Base-by-base conservation (phyloP, 2,113 vertebrate genomes). In the Poecilia latipinna region DNA sequence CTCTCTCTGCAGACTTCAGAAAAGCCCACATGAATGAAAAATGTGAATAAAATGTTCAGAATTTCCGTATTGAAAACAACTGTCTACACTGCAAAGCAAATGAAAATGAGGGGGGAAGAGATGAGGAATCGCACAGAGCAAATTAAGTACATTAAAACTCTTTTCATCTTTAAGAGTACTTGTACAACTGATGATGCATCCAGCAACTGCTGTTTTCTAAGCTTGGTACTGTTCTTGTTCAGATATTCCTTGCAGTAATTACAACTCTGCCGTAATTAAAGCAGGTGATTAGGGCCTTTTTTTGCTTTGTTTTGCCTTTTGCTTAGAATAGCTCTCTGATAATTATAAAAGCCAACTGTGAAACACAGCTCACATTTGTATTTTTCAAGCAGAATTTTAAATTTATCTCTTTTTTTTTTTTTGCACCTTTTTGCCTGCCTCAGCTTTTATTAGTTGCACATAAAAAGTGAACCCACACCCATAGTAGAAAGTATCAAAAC, bases 361-460 rank as follows among this genome's bases (percentile, higher is more conserved):
- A 48, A 48, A 19, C 44, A 48, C 44, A 19, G 1, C 17, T 48
- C 44, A 48, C 1, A 48, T 19, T 48, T 48, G 44, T 48, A 19
- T 48, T 19, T 48, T 57, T 57, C 8, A 8, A 24, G 51, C 24
- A n/a, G 4, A 33, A 12, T 70, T 33, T 70, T 57, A 26, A 70
- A 60, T 12, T 60, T 24, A 37, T 15, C n/a, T 39, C 28, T 54
- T 28, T 22, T 8, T 32, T 54, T 28, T 22, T 8, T 32, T 60
- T 57, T 60, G 1, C 12, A 3, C 2, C 15, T 60, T 71, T 61
- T 12, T 72, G 57, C 29, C n/a, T 61, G 5, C 54, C n/a, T 61
- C 32, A 72, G 26, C 26, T 62, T 72, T 65, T 74, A 75, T 48
- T 48, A 48, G 15, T 48, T 48, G 44, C 13, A 48, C 17, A 19